Base-by-base conservation (phyloP, 2,113 vertebrate species). In the Harpagus bidentatus region DNA sequence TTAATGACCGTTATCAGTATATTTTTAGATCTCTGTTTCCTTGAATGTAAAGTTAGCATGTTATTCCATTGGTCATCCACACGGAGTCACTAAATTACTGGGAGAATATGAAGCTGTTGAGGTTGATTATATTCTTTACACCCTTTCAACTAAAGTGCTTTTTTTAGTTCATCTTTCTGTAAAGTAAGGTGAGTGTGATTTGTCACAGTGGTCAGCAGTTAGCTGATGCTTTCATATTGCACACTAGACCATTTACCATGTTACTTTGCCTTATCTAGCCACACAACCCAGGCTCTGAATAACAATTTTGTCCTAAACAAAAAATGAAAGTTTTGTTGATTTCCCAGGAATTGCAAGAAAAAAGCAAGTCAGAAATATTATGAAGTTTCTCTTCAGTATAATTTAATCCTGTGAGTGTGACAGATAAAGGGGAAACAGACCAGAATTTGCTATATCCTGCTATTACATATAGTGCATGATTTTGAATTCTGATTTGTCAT, bases 41-140 rank as follows among this genome's bases (percentile, higher is more conserved):
- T 69, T 38, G 16, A 8, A 32, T 55, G 38, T 59, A 13, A 69
- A 70, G 52, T 43, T 89, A 66, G 34, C 40, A 13, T 98, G 97
- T 96, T 69, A 80, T 98, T 97, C 74, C 55, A 4, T 7, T 19
- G 26, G 17, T 92, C 42, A 53, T 90, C 98, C 98, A 98, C 98
- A 97, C 0, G 98, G 98, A 97, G 98, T 98, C 98, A 95, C 88
- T 95, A 89, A 89, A 82, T 96, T 93, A 96, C 93, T 95, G 71
- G 65, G 88, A 92, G 73, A 90, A 82, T 45, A 7, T 23, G 79
- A 67, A 72, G 72, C 78, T 73, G 25, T 43, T 58, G 63, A 42
- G 45, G 22, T 42, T 82, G 43, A 32, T 88, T 70, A 26, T 72
- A 7, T 83, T 36, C 23, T 4, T 0, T 31, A 87, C 11, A 26